Evolutionary conservation across 2,888 invertebrate species (phyloP).

Genomic region (Agriotes lineatus): DNA sequence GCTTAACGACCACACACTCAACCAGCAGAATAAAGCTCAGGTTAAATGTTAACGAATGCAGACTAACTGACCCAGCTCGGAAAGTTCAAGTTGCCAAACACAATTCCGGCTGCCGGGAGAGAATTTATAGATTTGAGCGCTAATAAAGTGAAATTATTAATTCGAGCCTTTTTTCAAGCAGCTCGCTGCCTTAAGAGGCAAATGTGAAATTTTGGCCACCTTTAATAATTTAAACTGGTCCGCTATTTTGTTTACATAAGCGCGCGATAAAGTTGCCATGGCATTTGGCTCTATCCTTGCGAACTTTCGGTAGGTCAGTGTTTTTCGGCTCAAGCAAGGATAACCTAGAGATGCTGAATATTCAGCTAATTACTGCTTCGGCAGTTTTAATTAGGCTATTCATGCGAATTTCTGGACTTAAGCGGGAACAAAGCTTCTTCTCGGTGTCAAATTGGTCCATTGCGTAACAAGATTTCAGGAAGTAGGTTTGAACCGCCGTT

Average conservation of each 20-base stretch:
- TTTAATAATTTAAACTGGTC: conserved; percentile 1
- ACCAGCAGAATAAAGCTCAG: neutral
- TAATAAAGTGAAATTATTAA: too few species aligned
- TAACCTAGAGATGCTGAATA: neutral
- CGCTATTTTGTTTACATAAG: conserved; percentile 16
- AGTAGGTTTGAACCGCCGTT: conserved; percentile 24
- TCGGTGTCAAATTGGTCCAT: too few species aligned
- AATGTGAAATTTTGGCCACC: neutral
- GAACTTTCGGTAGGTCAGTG: conserved; percentile 30
- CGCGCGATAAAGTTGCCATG: conserved; percentile 11
- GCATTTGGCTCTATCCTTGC: conserved; percentile 23
- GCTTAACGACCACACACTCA: neutral
- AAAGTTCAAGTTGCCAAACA: neutral
- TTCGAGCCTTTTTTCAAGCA: too few species aligned
- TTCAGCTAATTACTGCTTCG: neutral
- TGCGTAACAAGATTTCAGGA: too few species aligned
- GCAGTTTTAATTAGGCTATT: neutral
- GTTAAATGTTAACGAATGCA: neutral
- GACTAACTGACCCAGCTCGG: neutral
- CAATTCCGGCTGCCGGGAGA: too few species aligned
- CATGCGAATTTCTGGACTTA: neutral
- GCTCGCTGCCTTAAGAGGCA: too few species aligned
- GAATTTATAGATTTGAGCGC: too few species aligned
- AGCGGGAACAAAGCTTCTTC: conserved; percentile 15
- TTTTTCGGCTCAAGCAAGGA: conserved; percentile 16